Conservation (phyloP, 2,113 vertebrate genomes). For the Mormyrus iriodes region DNA sequence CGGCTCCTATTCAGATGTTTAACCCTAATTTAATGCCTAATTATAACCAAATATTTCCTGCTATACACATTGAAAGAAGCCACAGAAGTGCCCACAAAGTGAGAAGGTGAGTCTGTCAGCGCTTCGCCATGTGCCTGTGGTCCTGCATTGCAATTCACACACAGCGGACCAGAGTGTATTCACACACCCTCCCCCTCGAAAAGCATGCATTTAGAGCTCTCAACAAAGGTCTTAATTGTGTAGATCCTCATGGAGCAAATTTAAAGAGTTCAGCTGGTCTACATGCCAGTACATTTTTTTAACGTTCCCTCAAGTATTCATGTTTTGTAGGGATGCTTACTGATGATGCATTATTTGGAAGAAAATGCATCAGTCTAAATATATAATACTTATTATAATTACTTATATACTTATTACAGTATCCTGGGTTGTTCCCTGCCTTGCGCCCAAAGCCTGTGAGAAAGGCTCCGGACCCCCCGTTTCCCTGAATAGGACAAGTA, state of each 20-base stretch:
- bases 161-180: not conserved
- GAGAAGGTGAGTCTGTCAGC: not conserved
- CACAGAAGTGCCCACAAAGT: not conserved
- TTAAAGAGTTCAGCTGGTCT: not conserved
- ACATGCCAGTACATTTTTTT: not conserved
- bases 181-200: not conserved
- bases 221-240: not conserved
- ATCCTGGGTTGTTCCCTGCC: not conserved
- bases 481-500: not conserved
- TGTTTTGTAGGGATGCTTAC: not conserved
- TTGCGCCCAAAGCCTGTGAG: not conserved
- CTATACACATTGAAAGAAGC: conserved; percentile 42
- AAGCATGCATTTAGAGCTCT: not conserved
- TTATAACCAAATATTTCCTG: conserved; percentile 53
- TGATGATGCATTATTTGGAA: not conserved
- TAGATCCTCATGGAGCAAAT: not conserved
- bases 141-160: not conserved
- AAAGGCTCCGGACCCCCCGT: not conserved
- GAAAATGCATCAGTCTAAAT: not conserved
- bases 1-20: conserved; percentile 56
- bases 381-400: not conserved
- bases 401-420: not conserved
- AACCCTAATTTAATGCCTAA: conserved; percentile 63
- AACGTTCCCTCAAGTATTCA: not conserved
- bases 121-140: not conserved